Base-by-base conservation (phyloP, 1,140 invertebrate genomes). In the Gryllus bimaculatus region DNA sequence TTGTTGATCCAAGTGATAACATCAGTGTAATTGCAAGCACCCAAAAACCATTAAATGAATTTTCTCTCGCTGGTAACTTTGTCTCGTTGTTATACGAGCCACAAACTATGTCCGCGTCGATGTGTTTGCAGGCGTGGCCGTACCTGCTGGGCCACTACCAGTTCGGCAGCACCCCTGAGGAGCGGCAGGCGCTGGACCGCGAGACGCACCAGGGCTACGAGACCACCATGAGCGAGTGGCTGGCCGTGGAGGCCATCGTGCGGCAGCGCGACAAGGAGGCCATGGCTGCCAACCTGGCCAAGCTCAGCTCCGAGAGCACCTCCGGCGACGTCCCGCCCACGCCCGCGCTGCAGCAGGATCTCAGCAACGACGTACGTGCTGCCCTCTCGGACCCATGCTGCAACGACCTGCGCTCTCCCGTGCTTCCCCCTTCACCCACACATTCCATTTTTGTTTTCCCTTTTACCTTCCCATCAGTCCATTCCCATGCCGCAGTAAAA, bases 161-260 rank as follows among this genome's bases (percentile, higher is more conserved):
- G 84, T 96, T 96, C 86, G 91, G 92, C 47, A 93, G 91, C 83
- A 91, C 92, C 12, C 81, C 85, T 8, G 90, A 93, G 81, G 92
- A 95, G 81, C 87, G 94, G 1, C 84, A 87, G 39, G 89, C 91
- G 80, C 89, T 93, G 79, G 93, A 95, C 83, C 85, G 89, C 80
- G 86, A 87, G 75, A 91, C 92, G 79, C 89, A 90, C 81, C 90
- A 92, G 78, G 89, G 91, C 80, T 96, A 96, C 83, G 95, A 97
- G 86, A 92, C 93, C 8, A 94, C 92, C 6, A 96, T 96, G 94
- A 95, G 94, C 0, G 96, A 97, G 84, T 98, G 96, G 96, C 85
- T 96, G 77, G 95, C 94, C 3, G 94, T 98, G 0, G 96, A 98
- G 85, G 95, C 95, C 0, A 96, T 97, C 80, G 94, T 97, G 0